Base-by-base conservation (phyloP, 1,140 invertebrate genomes). In the Luehdorfia chinensis region DNA sequence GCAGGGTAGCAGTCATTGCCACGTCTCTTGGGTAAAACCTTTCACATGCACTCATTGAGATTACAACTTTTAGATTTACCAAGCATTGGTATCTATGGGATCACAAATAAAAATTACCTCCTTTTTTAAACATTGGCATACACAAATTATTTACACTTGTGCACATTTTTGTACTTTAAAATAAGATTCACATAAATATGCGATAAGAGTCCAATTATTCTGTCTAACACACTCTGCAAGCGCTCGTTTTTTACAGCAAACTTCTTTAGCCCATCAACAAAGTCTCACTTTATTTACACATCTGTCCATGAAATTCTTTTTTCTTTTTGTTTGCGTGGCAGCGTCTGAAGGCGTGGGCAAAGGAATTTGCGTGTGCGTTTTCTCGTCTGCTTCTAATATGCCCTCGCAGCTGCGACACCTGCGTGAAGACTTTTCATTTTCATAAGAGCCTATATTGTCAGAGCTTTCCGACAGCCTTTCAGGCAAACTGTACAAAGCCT, bases 281-380 rank as follows among this genome's bases (percentile, higher is more conserved):
- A 91, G 91, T 87, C 91, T 89, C 77, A 94, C 90, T 88, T 93
- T 93, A 74, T 92, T 93, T 19, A 93, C 91, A 77, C 92, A 93
- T 75, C 91, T 90, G 81, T 94, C 92, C 91, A 94, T 92, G 68
- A 94, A 93, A 77, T 93, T 93, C 63, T 89, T 89, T 66, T 92
- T 92, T 48, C 90, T 86, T 71, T 92, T 92, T 2, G 72, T 83
- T 58, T 85, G 85, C 39, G 77, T 80, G 34, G 81, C 62, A 45
- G 75, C 75, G 39, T 84, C 75, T 65, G 81, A 52, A 36, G 84
- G 80, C 51, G 77, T 59, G 30, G 80, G 75, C 39, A 87, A 53
- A 47, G 84, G 74, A 32, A 81, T 63, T 45, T 74, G 72, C 36
- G 71, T 65, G 54, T 84, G 78, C 50, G 59, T 68, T 47, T 73